phyloP scores from a whole-genome alignment of 2,888 invertebrate genomes.

The Melanchra persicariae region DNA sequence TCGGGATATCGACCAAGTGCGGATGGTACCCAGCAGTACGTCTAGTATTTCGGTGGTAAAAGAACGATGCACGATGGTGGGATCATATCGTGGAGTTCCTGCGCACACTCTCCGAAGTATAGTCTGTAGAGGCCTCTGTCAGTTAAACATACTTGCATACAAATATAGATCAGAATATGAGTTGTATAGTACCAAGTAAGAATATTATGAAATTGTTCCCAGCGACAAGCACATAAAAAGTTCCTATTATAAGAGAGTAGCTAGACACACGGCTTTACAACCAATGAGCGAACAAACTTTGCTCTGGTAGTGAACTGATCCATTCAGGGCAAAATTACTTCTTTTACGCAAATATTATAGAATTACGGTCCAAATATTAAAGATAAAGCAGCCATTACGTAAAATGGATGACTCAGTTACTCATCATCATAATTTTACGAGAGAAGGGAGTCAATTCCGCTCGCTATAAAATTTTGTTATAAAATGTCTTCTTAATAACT shows the following conservation, averaged over 20 bases:
- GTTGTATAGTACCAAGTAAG: too few species aligned
- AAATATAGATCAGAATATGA: neutral
- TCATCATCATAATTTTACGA: slow-evolving; percentile 59
- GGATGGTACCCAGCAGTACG: too few species aligned
- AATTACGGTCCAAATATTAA: slow-evolving; percentile 25
- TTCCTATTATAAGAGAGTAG: neutral
- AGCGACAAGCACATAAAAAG: too few species aligned
- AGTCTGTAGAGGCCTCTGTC: too few species aligned
- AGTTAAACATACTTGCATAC: neutral
- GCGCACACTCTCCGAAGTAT: too few species aligned
- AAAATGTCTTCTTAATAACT: slow-evolving; percentile 50
- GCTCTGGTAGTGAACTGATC: too few species aligned
- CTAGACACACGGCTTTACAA: too few species aligned
- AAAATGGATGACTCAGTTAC: slow-evolving; percentile 46
- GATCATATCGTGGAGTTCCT: too few species aligned
- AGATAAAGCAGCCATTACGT: slow-evolving; percentile 28
- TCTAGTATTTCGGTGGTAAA: too few species aligned
- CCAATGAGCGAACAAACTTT: neutral
- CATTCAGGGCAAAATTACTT: neutral
- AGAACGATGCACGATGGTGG: too few species aligned
- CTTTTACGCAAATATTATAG: slow-evolving; percentile 15
- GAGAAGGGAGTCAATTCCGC: slow-evolving; percentile 39
- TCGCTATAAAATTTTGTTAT: slow-evolving; percentile 44
- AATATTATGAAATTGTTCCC: neutral
- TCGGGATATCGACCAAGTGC: too few species aligned